A percentile compares a stretch with the other conserved stretches of the same genome.
phyloP scores from a whole-genome alignment of 2,113 vertebrate genomes.

The Halcyon senegalensis region DNA sequence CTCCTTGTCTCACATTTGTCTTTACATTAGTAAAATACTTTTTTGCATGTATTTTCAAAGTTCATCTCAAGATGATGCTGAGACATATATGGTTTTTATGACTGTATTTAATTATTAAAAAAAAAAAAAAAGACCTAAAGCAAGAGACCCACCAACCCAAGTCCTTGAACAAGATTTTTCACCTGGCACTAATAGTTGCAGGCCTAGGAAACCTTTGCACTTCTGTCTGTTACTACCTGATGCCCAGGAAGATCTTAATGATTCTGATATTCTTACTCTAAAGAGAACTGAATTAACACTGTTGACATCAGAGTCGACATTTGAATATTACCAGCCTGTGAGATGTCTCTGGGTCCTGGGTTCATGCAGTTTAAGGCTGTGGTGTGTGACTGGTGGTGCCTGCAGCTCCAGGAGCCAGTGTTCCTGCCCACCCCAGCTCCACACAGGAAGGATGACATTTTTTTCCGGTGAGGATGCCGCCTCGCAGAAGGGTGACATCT shows the following conservation, averaged over 20 bases:
- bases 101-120: neutral
- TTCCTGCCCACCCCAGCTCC: neutral
- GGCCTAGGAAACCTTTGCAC: neutral
- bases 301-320: neutral
- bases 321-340: neutral
- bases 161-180: neutral
- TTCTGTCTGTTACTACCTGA: neutral
- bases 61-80: neutral
- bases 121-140: neutral
- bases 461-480: neutral
- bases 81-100: neutral
- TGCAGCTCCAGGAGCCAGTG: neutral
- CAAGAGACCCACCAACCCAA: neutral
- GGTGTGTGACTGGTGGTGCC: neutral
- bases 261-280: neutral
- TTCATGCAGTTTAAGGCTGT: fast-evolving
- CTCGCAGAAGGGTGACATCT: neutral
- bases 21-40: neutral
- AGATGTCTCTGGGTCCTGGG: neutral
- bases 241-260: neutral
- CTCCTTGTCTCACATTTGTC: neutral
- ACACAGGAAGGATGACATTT: neutral
- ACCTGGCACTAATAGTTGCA: neutral
- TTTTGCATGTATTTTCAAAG: neutral
- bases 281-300: neutral